A percentile compares a stretch with the other conserved stretches of the same genome.
Evolutionary conservation across 2,888 invertebrate species (phyloP).

Genomic region (Chrysina gloriosa): DNA sequence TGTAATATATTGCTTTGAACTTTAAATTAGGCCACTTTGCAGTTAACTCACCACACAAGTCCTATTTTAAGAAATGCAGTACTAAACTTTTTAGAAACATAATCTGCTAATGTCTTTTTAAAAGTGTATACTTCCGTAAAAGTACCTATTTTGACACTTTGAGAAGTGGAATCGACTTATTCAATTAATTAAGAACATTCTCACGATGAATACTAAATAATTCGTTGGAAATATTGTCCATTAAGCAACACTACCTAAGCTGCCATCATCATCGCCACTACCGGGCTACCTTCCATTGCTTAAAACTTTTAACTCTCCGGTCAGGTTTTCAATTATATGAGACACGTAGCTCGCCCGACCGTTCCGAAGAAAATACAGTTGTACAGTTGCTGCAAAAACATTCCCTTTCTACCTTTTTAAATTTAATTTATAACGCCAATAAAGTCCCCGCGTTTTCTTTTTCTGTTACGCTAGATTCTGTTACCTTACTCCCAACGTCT

Average conservation of each 20-base stretch:
- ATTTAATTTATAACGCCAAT: conserved; percentile 45
- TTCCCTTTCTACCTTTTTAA: conserved; percentile 43
- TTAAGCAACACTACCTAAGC: conserved; percentile 39
- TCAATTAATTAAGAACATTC: conserved; percentile 42
- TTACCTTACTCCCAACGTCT: conserved; percentile 22
- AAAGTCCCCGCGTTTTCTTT: conserved; percentile 37
- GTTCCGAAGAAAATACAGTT: conserved; percentile 42
- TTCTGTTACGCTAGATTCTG: conserved; percentile 30
- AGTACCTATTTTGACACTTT: background rate
- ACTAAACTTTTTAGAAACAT: too few species aligned
- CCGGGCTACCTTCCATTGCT: conserved; percentile 19
- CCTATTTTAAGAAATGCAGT: too few species aligned
- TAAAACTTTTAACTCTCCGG: conserved; percentile 41
- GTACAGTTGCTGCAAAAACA: conserved; percentile 37
- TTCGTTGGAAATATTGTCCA: conserved; percentile 46
- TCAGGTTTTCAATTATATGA: conserved; percentile 46
- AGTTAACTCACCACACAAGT: too few species aligned
- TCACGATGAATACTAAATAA: conserved; percentile 44
- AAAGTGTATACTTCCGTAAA: too few species aligned
- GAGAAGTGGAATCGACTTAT: background rate
- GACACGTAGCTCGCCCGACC: conserved; percentile 38
- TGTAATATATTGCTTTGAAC: too few species aligned
- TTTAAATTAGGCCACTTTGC: too few species aligned
- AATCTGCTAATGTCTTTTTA: too few species aligned
- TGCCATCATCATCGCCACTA: conserved; percentile 22